Evolutionary conservation across 2,888 invertebrate species (phyloP), one percentile per base, ranked within the genome.

Genomic region (Plusia festucae): DNA sequence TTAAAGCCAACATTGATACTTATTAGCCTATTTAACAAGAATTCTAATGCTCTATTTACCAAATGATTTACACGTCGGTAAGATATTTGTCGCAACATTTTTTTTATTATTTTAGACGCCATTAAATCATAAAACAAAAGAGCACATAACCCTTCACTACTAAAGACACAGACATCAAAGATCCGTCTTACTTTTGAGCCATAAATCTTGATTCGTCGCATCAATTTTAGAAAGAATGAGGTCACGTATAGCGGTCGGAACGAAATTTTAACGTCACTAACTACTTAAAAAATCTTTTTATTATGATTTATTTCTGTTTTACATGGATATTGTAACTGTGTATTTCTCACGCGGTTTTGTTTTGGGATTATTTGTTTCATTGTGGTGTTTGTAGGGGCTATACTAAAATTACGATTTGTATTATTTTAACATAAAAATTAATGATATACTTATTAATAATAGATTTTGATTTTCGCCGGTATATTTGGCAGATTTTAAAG

Each of bases 171-270:
- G 53, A 76, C 78, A 73, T 76, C 76, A 82, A 81, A 79, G 71
- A 69, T 0, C 27, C 22, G 51, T 62, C 56, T 51, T 9, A 69
- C 70, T 78, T 81, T 78, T 65, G 65, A 71, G 72, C 65, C 75
- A 71, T 80, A 75, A 79, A 81, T 81, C 67, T 68, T 68, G 51
- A 73, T 71, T 68, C 67, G 61, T 74, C 54, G 59, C 56, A 73
- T 72, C 74, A 76, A 63, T 63, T 58, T 53, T 49, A 3, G 20
- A 61, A 15, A 24, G 68, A 82, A 85, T 83, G 81, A 83, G 85
- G 84, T 87, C 86, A 86, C 85, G 85, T 83, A 66, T 77, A 67
- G 69, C 67, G 67, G 65, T 70, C 58, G 18, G 65, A 76, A 83
- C 79, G 67, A 77, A 67, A n/a, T n/a, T 40, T 40, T 34, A 81